Evolutionary conservation across 1,140 invertebrate genomes (phyloP), one percentile per base, ranked within the genome.

Genomic region (Macrosteles quadrilineatus): DNA sequence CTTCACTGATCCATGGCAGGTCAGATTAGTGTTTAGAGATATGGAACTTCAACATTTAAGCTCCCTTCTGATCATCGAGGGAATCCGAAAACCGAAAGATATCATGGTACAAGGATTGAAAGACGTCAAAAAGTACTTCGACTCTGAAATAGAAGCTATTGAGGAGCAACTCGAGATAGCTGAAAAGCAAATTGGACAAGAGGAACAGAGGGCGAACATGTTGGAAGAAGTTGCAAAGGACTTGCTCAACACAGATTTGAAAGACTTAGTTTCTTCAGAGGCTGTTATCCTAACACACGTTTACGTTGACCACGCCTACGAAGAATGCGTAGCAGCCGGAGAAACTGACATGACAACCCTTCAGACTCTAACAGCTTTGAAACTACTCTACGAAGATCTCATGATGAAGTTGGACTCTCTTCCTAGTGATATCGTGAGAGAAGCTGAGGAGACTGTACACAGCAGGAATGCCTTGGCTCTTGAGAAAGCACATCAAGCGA

Each of bases 351-450:
- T 66, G 63, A 66, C 63, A 1, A 66, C 63, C 17, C n/a, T 66
- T 12, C 27, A 66, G 21, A 66, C 63, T 1, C 36, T 66, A 2
- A 17, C 31, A 25, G 63, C 63, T 21, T 45, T 66, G 19, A 66
- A 66, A 66, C 3, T 43, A 6, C n/a, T 66, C 1, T 66, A 43
- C 40, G 63, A 66, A 25, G 63, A 66, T 25, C 40, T 66, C 1
- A 66, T 66, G 63, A 66, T 66, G 32, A 66, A 66, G 63, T 45
- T 66, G 32, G 63, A 66, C 40, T 66, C 63, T 9, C 27, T 66
- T 9, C 63, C 63, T 14, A 14, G 23, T 14, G 63, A 66, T 27
- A 23, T 66, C 1, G 63, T 66, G 1, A 66, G 31, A 25, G 32
- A 66, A 14, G 63, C 63, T 1, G 63, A 66, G 31, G 32, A 3